These are phyloP conservation scores for Drosophila longiperda DNA, from an alignment of 2,888 invertebrate genomes.

Conservation along the genomic window DNA sequence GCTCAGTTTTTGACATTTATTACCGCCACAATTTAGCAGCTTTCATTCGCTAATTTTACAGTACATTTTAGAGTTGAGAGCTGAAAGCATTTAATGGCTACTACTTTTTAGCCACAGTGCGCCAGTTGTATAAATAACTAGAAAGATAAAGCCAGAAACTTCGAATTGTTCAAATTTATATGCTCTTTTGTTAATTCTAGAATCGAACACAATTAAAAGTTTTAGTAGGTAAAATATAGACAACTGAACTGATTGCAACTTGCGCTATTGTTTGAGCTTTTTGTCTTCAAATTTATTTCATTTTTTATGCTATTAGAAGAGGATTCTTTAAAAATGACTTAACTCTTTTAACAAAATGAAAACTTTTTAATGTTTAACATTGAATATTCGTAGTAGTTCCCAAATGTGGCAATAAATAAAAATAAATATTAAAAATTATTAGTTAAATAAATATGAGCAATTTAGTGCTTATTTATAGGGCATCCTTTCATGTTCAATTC, in stretches of 20 bases:
- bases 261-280: not conserved
- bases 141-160: conserved; percentile 12
- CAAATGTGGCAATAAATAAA: not conserved
- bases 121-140: conserved; percentile 18
- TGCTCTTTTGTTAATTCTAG: conserved; percentile 1
- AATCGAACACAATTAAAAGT: not conserved
- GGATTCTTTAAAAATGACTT: not conserved
- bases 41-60: conserved; percentile 49
- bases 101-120: conserved; percentile 34
- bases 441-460: not conserved
- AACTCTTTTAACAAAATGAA: not conserved
- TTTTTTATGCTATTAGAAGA: not conserved
- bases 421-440: not conserved
- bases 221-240: not conserved
- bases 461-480: not conserved
- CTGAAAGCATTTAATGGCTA: conserved; percentile 38
- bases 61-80: conserved; percentile 38
- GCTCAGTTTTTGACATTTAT: conserved; percentile 36
- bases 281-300: not conserved
- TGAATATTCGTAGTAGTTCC: not conserved
- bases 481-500: not conserved
- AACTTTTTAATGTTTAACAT: not conserved
- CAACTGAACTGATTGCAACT: not conserved
- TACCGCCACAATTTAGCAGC: conserved; percentile 36
- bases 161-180: not conserved